These are phyloP conservation scores for Anolis apletophallus DNA, from an alignment of 2,797 vertebrate genomes.

Conservation along the genomic window DNA sequence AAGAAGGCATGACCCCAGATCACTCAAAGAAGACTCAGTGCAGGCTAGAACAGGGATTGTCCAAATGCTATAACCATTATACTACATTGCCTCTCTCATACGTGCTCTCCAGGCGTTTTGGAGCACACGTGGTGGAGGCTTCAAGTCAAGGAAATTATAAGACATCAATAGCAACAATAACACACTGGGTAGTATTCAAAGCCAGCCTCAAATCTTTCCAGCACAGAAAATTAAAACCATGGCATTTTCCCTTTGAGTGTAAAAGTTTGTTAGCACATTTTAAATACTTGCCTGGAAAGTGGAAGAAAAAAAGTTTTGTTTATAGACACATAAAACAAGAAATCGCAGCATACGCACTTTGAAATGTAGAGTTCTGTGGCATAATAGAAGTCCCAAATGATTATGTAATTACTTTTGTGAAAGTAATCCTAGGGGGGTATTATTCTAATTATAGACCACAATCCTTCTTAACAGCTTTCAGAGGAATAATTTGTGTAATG, in stretches of 20 bases:
- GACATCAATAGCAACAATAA: not conserved
- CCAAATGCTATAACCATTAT: too few species aligned
- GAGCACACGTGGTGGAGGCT: not conserved
- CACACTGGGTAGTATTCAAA: not conserved
- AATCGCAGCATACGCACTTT: slow-evolving; percentile 25
- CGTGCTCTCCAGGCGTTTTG: not conserved
- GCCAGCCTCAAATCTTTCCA: slow-evolving; percentile 10
- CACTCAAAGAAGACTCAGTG: too few species aligned
- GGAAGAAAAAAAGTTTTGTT: slow-evolving; percentile 15
- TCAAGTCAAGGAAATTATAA: not conserved
- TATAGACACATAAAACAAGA: slow-evolving; percentile 22
- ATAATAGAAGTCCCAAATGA: slow-evolving; percentile 71
- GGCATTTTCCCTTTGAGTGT: not conserved
- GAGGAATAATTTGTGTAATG: slow-evolving; percentile 77
- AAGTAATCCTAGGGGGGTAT: slow-evolving; percentile 75
- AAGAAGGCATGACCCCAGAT: too few species aligned
- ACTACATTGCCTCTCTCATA: too few species aligned
- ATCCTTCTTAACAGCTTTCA: slow-evolving; percentile 78
- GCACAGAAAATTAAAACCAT: not conserved
- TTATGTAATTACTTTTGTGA: slow-evolving; percentile 81
- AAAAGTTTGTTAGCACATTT: slow-evolving; percentile 25
- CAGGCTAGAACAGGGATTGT: too few species aligned
- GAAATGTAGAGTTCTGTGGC: slow-evolving; percentile 62
- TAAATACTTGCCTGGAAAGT: slow-evolving; percentile 23
- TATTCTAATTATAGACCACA: slow-evolving; percentile 81